Conservation (phyloP, 2,113 vertebrate genomes). For the Myotis yumanensis region DNA sequence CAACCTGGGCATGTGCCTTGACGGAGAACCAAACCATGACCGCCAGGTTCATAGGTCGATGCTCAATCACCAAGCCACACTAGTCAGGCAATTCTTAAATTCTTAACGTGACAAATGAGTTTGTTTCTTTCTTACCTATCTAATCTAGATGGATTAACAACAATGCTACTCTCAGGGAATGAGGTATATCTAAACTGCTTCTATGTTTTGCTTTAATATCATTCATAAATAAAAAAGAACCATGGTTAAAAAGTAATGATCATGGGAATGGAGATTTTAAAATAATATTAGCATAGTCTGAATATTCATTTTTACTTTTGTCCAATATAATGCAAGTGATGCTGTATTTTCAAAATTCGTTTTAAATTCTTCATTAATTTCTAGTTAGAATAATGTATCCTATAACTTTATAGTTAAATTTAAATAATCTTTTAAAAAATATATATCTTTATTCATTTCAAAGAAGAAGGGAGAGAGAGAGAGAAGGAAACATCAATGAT, state of each 20-base stretch:
- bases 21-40: no score
- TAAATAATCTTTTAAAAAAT: neutral
- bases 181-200: neutral
- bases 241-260: neutral
- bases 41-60: no score
- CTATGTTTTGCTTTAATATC: neutral
- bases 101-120: neutral
- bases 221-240: neutral
- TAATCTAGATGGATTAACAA: neutral
- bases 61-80: no score
- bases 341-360: slow-evolving; percentile 22
- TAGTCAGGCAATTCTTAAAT: neutral
- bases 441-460: no score
- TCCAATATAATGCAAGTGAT: neutral
- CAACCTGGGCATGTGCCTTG: no score
- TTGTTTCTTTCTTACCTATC: slow-evolving; percentile 5
- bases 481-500: no score
- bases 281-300: neutral
- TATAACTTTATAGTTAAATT: slow-evolving; percentile 18
- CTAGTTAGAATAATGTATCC: neutral
- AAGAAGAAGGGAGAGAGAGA: no score
- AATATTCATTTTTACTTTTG: slow-evolving; percentile 20
- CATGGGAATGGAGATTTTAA: neutral
- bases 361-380: slow-evolving; percentile 26
- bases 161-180: neutral